Conservation (phyloP, 2,797 vertebrate genomes). For the Tragopan temminckii region DNA sequence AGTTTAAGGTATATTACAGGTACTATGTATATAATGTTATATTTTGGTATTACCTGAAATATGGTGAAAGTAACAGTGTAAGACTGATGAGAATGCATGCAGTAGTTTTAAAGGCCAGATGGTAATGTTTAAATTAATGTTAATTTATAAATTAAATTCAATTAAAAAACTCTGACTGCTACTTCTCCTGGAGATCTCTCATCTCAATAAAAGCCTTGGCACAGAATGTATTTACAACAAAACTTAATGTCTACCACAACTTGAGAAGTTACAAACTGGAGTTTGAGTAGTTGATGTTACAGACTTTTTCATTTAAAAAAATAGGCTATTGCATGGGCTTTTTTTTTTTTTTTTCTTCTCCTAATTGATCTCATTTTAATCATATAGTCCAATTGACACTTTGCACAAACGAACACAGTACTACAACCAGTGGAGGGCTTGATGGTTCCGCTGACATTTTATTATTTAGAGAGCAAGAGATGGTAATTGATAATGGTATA, state of each 20-base stretch:
- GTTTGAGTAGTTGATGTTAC: not conserved
- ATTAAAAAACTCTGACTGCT: not conserved
- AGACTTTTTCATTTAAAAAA: not conserved
- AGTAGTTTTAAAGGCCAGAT: not conserved
- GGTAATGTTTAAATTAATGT: slow-evolving; percentile 37
- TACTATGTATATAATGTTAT: not conserved
- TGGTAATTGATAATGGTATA: not conserved
- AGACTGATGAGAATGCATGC: slow-evolving; percentile 20
- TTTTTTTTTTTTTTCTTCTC: not conserved
- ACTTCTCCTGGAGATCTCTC: not conserved
- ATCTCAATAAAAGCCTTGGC: not conserved
- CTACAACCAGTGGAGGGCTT: not conserved
- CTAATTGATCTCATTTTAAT: not conserved
- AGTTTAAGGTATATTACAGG: not conserved
- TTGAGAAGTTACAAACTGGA: not conserved
- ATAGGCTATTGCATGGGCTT: not conserved
- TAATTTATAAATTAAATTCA: not conserved
- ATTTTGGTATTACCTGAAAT: slow-evolving; percentile 32
- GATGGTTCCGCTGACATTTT: not conserved
- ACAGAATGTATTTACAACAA: not conserved
- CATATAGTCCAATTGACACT: not conserved
- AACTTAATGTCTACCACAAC: not conserved
- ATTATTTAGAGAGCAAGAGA: not conserved
- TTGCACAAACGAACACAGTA: not conserved
- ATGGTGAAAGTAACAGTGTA: slow-evolving; percentile 1